These are phyloP conservation scores for Chiloscyllium plagiosum DNA, from an alignment of 2,113 vertebrate species.

Conservation along the genomic window DNA sequence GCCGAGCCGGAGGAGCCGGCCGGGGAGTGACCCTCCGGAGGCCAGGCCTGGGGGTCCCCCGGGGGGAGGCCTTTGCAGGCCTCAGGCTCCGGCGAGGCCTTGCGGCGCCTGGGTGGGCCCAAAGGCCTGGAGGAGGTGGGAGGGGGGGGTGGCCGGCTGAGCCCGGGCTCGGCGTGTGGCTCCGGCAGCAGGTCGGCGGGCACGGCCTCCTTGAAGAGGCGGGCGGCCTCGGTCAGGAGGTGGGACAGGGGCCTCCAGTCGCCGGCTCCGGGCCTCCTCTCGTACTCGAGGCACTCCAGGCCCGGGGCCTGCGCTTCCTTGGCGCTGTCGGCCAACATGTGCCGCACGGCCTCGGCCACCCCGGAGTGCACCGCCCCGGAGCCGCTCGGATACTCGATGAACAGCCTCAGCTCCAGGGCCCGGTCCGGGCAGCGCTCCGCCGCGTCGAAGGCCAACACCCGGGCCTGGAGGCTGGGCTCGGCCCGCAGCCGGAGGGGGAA, in stretches of 20 bases:
- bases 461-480: conserved; percentile 69
- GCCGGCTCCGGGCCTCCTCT: conserved; percentile 74
- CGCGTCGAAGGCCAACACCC: conserved; percentile 87
- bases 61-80: conserved; percentile 58
- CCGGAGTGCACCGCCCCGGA: conserved; percentile 90
- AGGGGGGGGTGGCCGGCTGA: conserved; percentile 69
- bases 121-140: conserved; percentile 52
- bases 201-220: conserved; percentile 80
- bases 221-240: conserved; percentile 77
- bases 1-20: conserved; percentile 75
- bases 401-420: conserved; percentile 84
- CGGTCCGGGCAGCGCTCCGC: conserved; percentile 70
- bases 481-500: conserved; percentile 83
- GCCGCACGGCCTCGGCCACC: conserved; percentile 65
- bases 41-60: conserved; percentile 52
- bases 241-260: conserved; percentile 92
- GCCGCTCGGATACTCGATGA: conserved; percentile 87
- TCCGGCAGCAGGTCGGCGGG: conserved; percentile 83
- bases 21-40: conserved; percentile 55
- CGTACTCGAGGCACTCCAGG: conserved; percentile 92
- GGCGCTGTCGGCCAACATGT: conserved; percentile 98
- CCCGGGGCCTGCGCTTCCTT: conserved; percentile 83
- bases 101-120: conserved; percentile 67
- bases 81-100: conserved; percentile 71
- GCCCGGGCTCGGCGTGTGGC: conserved; percentile 72